Conservation (phyloP, 2,797 vertebrate genomes). For the Crocodylus rhombifer region DNA sequence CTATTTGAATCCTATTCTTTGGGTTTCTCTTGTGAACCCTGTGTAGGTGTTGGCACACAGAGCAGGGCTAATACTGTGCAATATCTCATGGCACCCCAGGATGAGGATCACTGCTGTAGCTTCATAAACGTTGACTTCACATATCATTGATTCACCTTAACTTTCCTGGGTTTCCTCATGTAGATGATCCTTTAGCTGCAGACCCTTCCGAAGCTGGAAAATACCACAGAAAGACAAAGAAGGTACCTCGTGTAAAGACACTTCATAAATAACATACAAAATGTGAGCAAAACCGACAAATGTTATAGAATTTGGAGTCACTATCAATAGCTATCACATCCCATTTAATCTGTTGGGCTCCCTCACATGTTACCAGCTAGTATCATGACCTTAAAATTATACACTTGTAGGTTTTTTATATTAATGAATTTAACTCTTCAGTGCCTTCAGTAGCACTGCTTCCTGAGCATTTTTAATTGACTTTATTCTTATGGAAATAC, state of each 20-base stretch:
- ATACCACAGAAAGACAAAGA: slow-evolving; percentile 46
- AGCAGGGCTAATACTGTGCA: too few species aligned
- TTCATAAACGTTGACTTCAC: neutral
- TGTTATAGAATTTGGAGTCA: neutral
- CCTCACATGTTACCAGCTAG: slow-evolving; percentile 30
- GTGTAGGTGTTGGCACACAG: too few species aligned
- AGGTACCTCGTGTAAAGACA: slow-evolving; percentile 10
- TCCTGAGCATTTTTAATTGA: slow-evolving; percentile 75
- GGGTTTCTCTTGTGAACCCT: too few species aligned
- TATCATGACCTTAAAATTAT: slow-evolving; percentile 69
- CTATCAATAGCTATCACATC: slow-evolving; percentile 19
- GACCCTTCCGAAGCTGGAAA: neutral
- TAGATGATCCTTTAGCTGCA: neutral
- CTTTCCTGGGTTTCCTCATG: neutral
- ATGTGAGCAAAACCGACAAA: slow-evolving; percentile 1
- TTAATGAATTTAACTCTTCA: slow-evolving; percentile 78
- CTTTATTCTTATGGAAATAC: slow-evolving; percentile 77
- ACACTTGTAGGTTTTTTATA: slow-evolving; percentile 74
- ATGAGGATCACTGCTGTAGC: neutral
- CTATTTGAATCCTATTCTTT: too few species aligned
- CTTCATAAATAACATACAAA: slow-evolving; percentile 21
- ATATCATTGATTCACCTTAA: neutral
- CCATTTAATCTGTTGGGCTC: slow-evolving; percentile 36
- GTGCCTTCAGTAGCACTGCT: slow-evolving; percentile 65
- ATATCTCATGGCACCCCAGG: too few species aligned